Percentiles rank a stretch among this genome's conserved stretches.
Conservation (phyloP, 2,113 vertebrate genomes). For the Motacilla alba region DNA sequence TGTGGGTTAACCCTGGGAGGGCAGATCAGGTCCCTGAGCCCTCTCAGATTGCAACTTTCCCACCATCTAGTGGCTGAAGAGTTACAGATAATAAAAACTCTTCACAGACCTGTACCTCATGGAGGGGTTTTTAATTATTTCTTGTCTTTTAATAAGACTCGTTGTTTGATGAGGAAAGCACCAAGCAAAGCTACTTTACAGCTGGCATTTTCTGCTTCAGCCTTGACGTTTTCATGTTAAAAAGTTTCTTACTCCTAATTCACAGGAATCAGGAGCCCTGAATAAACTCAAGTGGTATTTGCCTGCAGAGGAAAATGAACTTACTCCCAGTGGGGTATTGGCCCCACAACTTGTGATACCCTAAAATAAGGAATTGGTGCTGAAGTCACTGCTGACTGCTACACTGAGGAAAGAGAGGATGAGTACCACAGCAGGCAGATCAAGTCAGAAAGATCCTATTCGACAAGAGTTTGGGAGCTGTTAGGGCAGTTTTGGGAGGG, state of each 20-base stretch:
- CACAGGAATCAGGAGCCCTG: not conserved
- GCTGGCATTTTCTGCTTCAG: not conserved
- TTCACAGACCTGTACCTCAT: not conserved
- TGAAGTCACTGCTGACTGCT: not conserved
- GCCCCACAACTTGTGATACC: not conserved
- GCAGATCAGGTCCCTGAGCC: not conserved
- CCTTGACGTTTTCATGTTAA: not conserved
- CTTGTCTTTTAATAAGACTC: not conserved
- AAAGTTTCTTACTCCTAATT: not conserved
- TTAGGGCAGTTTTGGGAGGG: not conserved
- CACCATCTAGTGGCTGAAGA: conserved; percentile 55
- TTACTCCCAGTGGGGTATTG: not conserved
- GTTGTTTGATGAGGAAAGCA: not conserved
- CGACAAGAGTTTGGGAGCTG: not conserved
- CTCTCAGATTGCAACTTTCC: conserved; percentile 15
- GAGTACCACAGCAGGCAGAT: not conserved
- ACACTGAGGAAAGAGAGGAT: not conserved
- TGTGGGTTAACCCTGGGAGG: not conserved
- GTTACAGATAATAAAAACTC: not conserved
- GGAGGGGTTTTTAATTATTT: not conserved
- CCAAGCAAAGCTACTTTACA: not conserved
- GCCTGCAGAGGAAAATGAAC: not conserved
- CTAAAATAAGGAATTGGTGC: not conserved
- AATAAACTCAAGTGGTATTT: not conserved
- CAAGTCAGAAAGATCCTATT: not conserved